Base-by-base conservation (phyloP, 2,797 vertebrate species). In the Trematomus bernacchii region DNA sequence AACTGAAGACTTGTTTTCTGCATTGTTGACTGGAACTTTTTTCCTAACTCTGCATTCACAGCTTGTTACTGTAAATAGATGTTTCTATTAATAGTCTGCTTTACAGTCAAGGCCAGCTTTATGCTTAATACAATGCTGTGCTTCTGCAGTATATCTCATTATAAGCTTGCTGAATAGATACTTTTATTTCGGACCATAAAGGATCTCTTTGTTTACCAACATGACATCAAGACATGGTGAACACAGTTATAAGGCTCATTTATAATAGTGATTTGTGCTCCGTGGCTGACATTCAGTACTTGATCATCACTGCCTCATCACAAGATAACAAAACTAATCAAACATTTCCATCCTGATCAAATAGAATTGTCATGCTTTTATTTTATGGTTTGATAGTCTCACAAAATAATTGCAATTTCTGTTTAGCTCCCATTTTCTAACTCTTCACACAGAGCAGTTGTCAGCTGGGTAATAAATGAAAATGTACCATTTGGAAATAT, bases 111-210 rank as follows among this genome's bases (percentile, higher is more conserved):
- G 11, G 52, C 73, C 65, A 67, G 5, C 46, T 72, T 70, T 67
- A 58, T 62, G 44, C 57, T 67, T 40, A 52, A 73, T 76, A 46
- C 54, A 54, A 54, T 43, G 44, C 68, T 77, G 47, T 63, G 66
- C 58, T 73, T 87, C 80, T 53, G 33, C 76, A 78, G 72, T 43
- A 75, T 59, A 61, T 72, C 48, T 83, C 68, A 76, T 88, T 85
- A 80, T 85, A 51, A 77, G 14, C 74, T 71, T 0, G 6, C 50
- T 90, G 55, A 87, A 89, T 84, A 67, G 63, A 85, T 72, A 69
- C 71, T 79, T 84, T 85, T 74, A 77, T 81, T 61, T 72, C 30
- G 67, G 46, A 27, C 71, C 59, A 87, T 66, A 89, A 62, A 79
- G 52, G 33, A 46, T 57, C 30, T 81, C 59, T 84, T 80, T 87